Conservation (phyloP, 1,140 invertebrate species). For the Macrotrachela quadricornifera region DNA sequence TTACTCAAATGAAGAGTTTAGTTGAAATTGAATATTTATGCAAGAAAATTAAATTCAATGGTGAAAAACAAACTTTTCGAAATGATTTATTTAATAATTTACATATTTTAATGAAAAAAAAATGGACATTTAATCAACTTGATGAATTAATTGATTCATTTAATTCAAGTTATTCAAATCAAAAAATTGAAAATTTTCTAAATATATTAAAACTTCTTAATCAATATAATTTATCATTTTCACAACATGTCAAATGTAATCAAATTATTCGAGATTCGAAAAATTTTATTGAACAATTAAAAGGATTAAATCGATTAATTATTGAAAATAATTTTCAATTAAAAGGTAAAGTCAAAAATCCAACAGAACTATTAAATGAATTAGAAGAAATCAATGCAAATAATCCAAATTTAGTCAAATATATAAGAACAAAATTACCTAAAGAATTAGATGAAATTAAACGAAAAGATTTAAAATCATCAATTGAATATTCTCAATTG, state of each 20-base stretch:
- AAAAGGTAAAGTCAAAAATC: neutral
- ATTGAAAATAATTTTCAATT: neutral
- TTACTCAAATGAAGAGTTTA: neutral
- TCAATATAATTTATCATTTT: neutral
- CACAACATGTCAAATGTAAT: no score
- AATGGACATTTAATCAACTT: no score
- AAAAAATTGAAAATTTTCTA: neutral
- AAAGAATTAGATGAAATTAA: neutral
- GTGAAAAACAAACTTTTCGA: neutral
- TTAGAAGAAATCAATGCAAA: neutral
- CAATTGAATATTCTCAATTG: neutral
- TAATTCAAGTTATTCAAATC: no score
- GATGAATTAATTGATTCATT: no score
- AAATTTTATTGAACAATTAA: neutral
- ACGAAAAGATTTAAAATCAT: neutral
- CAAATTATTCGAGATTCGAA: neutral
- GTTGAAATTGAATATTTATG: neutral
- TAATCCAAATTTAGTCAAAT: neutral
- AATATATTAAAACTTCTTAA: neutral
- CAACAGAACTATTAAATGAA: neutral
- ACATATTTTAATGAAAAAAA: no score
- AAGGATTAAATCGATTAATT: neutral
- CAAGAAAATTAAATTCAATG: neutral
- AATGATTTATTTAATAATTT: neutral
- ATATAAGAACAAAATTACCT: neutral